phyloP scores from a whole-genome alignment of 1,140 invertebrate genomes.

The Heliconius himera region DNA sequence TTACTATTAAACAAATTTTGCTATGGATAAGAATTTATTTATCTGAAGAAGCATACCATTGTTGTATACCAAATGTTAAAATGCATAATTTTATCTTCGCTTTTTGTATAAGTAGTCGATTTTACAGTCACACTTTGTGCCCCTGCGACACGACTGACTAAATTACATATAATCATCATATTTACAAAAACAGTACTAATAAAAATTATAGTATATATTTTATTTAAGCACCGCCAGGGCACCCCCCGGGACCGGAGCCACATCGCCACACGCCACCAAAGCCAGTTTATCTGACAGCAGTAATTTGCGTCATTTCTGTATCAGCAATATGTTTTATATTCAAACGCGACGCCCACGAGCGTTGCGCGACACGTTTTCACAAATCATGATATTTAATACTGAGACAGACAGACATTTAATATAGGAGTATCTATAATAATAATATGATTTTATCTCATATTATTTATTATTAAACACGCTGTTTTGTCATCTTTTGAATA shows the following conservation, averaged over 20 bases:
- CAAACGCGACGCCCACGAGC: neutral
- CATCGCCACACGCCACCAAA: neutral
- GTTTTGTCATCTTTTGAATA: neutral
- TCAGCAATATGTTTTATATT: conserved; percentile 1
- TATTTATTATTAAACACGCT: neutral
- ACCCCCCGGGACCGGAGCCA: neutral
- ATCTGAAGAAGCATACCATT: too few relatives aligned
- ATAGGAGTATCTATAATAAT: neutral
- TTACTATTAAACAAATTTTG: too few relatives aligned
- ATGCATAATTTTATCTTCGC: too few relatives aligned
- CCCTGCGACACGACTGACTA: too few relatives aligned
- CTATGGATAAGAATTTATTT: too few relatives aligned
- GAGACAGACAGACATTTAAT: neutral
- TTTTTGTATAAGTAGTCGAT: too few relatives aligned
- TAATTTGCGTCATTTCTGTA: conserved; percentile 5
- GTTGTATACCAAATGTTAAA: too few relatives aligned
- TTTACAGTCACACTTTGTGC: too few relatives aligned
- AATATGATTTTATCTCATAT: neutral
- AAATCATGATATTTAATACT: conserved; percentile 1
- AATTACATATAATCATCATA: too few relatives aligned
- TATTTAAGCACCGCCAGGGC: neutral
- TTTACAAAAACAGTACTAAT: too few relatives aligned
- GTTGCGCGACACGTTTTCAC: neutral
- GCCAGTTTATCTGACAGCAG: neutral
- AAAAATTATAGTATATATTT: neutral